phyloP scores from a whole-genome alignment of 2,797 vertebrate genomes.

The Betta splendens region DNA sequence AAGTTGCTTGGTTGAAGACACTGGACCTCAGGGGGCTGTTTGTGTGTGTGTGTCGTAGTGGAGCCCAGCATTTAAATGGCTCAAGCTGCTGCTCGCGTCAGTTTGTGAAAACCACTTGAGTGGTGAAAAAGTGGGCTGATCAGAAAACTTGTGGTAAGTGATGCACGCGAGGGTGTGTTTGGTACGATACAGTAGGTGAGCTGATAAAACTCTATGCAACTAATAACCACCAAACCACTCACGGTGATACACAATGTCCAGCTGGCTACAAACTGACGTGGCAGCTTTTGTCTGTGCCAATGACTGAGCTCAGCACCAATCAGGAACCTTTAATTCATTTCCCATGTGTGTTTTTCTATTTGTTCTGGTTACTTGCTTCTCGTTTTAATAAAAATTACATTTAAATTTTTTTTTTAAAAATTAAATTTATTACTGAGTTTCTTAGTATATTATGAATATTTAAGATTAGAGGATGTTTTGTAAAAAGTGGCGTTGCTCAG shows the following conservation, averaged over 20 bases:
- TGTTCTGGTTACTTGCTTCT: too few relatives aligned
- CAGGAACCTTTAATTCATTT: background rate
- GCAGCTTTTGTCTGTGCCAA: background rate
- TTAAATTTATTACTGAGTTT: too few relatives aligned
- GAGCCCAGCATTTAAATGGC: constrained; percentile 25
- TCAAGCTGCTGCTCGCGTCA: constrained; percentile 27
- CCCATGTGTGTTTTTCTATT: too few relatives aligned
- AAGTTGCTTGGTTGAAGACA: constrained; percentile 8
- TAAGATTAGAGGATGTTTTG: too few relatives aligned
- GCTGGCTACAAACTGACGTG: too few relatives aligned
- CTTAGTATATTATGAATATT: too few relatives aligned
- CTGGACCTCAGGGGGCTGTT: constrained; percentile 47
- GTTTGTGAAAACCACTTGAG: constrained; percentile 37
- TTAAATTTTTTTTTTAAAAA: too few relatives aligned
- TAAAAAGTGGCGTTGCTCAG: too few relatives aligned
- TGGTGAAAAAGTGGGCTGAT: constrained; percentile 6
- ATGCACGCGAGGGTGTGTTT: constrained; percentile 10
- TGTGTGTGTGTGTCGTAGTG: constrained; percentile 9
- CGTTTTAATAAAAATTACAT: too few relatives aligned
- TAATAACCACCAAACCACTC: too few relatives aligned
- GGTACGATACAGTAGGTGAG: background rate
- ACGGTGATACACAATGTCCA: too few relatives aligned
- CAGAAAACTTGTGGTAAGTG: background rate
- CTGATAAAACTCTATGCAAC: too few relatives aligned
- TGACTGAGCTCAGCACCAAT: background rate